Evolutionary conservation across 2,888 invertebrate species (phyloP), one percentile per base, ranked within the genome.

Genomic region (Andrena chrysosceles): DNA sequence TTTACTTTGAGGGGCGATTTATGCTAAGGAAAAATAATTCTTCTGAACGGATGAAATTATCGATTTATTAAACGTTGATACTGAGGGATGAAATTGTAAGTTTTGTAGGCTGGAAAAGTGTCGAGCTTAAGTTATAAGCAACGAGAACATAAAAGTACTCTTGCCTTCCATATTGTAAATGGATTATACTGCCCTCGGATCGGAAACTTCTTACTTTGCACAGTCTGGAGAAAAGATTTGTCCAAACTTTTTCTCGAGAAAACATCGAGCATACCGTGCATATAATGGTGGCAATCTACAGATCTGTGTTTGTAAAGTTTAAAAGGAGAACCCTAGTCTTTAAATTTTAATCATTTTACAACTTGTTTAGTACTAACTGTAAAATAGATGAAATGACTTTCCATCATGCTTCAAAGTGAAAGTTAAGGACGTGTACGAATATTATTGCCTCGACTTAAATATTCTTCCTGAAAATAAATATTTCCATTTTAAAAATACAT

Each of bases 201-300:
- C 54, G 10, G 26, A 23, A 64, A 31, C 31, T 49, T 67, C 67
- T 67, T 67, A 16, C 31, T 67, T 42, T 52, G 52, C 67, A n/a
- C 23, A 6, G 52, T 29, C 42, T 23, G 29, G 13, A 31, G 66
- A 29, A 23, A 31, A 67, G 67, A 67, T 67, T 67, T 52, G 29
- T 16, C 16, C 67, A n/a, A 67, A 26, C 16, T 52, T 29, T 26
- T 23, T 29, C 26, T 29, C 26, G 35, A 49, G 16, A 23, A 10
- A 23, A 23, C 20, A 26, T 56, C 56, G 4, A 56, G 10, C 23
- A 23, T 26, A 56, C 1, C 23, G 10, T 56, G 23, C 23, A 23
- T 56, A 56, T 23, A 56, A 56, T 26, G 4, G 23, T 26, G 10
- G 56, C 23, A 26, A 56, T 23, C 23, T 56, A 13, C 23, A 20